Evolutionary conservation across 2,797 vertebrate species (phyloP).

Genomic region (Spinus pinus): DNA sequence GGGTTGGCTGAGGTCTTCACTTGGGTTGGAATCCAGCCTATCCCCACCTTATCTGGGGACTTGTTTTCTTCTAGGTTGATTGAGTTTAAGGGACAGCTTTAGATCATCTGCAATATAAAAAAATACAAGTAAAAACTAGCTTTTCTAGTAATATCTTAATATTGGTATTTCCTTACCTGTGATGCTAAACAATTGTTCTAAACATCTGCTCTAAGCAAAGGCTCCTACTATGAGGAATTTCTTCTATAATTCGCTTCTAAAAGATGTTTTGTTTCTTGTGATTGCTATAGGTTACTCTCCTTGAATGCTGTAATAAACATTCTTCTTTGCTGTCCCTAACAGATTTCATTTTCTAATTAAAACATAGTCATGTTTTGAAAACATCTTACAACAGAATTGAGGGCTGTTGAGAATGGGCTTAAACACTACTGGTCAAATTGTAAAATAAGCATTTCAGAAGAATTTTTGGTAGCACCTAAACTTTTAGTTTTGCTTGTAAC

Average conservation of each 20-base stretch:
- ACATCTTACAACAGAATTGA: neutral
- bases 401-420: neutral
- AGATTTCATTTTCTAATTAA: neutral
- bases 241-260: neutral
- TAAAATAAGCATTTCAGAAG: neutral
- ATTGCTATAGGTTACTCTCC: neutral
- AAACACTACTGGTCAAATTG: neutral
- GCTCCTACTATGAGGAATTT: neutral
- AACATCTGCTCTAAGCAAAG: neutral
- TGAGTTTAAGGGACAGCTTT: neutral
- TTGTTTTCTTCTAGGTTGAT: neutral
- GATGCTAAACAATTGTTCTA: neutral
- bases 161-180: neutral
- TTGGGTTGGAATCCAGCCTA: neutral
- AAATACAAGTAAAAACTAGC: neutral
- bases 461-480: neutral
- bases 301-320: neutral
- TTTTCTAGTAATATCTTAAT: neutral
- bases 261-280: neutral
- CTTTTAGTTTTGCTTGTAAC: neutral
- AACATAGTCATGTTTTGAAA: neutral
- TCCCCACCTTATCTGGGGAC: neutral
- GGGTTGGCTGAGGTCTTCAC: neutral
- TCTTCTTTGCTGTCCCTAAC: neutral
- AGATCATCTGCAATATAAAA: neutral